Conservation (phyloP, 2,113 vertebrate species). For the Otus sunia region DNA sequence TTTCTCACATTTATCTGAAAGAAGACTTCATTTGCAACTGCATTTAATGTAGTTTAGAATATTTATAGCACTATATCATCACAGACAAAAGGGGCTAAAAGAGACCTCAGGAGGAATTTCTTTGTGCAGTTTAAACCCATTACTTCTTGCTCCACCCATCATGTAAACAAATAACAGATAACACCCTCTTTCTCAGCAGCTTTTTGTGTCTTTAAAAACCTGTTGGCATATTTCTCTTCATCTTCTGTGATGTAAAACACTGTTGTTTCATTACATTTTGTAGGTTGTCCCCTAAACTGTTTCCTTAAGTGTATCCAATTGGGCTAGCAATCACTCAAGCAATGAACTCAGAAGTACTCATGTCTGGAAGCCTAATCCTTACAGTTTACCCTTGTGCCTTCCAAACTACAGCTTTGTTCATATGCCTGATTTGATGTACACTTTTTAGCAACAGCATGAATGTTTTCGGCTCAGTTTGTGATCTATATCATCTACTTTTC, state of each 20-base stretch:
- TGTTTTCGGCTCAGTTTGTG: neutral
- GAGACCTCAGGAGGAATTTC: neutral
- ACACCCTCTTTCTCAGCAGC: neutral
- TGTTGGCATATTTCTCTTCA: neutral
- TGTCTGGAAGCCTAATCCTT: neutral
- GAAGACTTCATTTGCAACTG: neutral
- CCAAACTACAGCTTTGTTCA: neutral
- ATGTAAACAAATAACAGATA: neutral
- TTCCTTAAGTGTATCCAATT: neutral
- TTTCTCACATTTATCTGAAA: neutral
- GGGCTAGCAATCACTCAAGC: neutral
- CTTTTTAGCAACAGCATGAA: neutral
- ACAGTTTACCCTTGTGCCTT: neutral
- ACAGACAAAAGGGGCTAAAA: neutral
- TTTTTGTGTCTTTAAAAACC: neutral
- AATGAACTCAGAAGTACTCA: neutral
- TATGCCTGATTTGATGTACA: fast-evolving
- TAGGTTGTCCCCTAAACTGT: neutral
- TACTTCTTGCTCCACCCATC: neutral
- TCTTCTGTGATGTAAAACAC: neutral
- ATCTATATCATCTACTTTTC: neutral
- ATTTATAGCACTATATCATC: neutral
- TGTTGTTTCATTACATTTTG: neutral
- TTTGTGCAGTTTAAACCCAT: neutral
- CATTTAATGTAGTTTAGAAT: neutral